Evolutionary conservation across 2,797 vertebrate species (phyloP).

Genomic region (Sarcophilus harrisii): DNA sequence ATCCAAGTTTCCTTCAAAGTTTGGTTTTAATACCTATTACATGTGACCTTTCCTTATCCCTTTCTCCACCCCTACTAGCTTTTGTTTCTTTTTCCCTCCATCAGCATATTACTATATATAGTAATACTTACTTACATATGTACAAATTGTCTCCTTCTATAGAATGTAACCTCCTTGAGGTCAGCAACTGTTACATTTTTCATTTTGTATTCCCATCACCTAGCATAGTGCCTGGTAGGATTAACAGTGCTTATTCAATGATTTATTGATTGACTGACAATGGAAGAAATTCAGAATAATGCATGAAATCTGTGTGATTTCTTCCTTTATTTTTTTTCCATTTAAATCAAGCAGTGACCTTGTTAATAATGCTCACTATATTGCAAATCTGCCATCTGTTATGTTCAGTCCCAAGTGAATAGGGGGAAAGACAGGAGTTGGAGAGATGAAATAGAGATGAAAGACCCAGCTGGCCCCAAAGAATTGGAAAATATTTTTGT

Average conservation of each 20-base stretch:
- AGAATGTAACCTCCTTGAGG: neutral
- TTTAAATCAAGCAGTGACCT: neutral
- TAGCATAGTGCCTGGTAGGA: neutral
- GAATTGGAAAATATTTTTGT: neutral
- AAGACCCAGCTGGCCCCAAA: neutral
- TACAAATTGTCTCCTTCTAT: neutral
- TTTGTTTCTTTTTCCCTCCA: neutral
- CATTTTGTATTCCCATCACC: neutral
- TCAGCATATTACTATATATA: neutral
- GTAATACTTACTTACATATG: neutral
- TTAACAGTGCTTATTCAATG: neutral
- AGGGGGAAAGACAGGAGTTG: neutral
- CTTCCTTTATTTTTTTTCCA: neutral
- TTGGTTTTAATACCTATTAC: neutral
- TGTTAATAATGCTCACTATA: constrained; percentile 3
- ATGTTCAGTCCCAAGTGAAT: neutral
- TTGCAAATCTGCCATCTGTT: constrained; percentile 5
- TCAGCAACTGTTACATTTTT: neutral
- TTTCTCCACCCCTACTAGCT: neutral
- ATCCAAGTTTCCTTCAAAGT: neutral
- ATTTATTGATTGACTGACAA: neutral
- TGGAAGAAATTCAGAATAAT: neutral
- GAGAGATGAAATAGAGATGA: neutral
- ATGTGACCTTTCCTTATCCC: neutral
- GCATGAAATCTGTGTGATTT: neutral